Conservation (phyloP, 2,113 vertebrate species). For the Psammodynastes pulverulentus region DNA sequence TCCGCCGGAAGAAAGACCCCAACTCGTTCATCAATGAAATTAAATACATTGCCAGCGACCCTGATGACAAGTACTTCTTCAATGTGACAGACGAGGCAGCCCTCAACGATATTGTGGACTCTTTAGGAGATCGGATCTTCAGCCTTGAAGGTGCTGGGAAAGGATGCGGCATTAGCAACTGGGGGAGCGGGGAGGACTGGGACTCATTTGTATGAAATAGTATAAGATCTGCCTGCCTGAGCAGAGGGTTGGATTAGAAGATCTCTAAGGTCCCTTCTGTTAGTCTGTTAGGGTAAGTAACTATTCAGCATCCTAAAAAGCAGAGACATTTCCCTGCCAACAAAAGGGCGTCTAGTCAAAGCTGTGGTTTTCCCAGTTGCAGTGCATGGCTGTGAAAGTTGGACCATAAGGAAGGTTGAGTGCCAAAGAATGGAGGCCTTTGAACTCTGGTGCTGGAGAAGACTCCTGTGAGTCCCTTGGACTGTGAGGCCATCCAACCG, state of each 20-base stretch:
- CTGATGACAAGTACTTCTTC: conserved; percentile 91
- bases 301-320: no score
- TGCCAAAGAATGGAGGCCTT: no score
- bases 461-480: no score
- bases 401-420: no score
- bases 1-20: conserved; percentile 88
- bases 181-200: not conserved
- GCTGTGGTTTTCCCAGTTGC: no score
- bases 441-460: no score
- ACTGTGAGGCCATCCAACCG: no score
- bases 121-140: conserved; percentile 91
- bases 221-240: not conserved
- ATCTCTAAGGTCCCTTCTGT: not conserved
- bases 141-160: conserved; percentile 82
- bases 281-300: not conserved
- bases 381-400: no score
- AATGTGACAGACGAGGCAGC: conserved; percentile 93
- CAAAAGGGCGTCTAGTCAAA: no score
- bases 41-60: conserved; percentile 89
- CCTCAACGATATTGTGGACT: conserved; percentile 93
- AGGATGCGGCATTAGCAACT: not conserved
- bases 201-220: not conserved
- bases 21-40: conserved; percentile 91
- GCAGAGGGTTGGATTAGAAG: not conserved
- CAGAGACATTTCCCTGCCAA: no score